Evolutionary conservation across 1,140 invertebrate species (phyloP).

Genomic region (Mya arenaria): DNA sequence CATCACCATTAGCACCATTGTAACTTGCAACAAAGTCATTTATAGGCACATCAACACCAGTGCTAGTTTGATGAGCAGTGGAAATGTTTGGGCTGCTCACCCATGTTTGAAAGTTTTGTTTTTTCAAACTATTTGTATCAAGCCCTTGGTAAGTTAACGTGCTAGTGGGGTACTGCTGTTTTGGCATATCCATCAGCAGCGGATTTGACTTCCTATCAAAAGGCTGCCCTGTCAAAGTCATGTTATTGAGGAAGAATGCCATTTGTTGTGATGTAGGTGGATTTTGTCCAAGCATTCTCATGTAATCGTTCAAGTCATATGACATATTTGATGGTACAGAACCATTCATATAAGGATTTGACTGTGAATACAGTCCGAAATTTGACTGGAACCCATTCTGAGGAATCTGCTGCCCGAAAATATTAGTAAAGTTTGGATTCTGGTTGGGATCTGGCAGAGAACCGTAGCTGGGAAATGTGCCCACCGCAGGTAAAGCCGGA

Average conservation of each 20-base stretch:
- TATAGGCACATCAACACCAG: conserved; percentile 22
- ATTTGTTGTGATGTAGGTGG: conserved; percentile 56
- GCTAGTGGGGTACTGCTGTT: conserved; percentile 32
- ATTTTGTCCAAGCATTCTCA: conserved; percentile 68
- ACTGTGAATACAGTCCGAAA: conserved; percentile 14
- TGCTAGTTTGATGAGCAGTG: not conserved
- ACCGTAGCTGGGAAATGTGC: conserved; percentile 52
- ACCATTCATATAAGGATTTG: conserved; percentile 43
- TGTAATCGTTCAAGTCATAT: conserved; percentile 68
- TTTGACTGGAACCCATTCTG: conserved; percentile 45
- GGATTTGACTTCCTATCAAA: conserved; percentile 50
- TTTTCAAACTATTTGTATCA: conserved; percentile 24
- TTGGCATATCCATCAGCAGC: conserved; percentile 25
- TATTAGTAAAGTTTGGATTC: conserved; percentile 1
- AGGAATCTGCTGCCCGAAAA: conserved; percentile 47
- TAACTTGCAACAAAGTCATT: conserved; percentile 50
- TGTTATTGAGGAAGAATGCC: conserved; percentile 47
- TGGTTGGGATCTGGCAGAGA: conserved; percentile 41
- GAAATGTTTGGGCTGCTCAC: conserved; percentile 42
- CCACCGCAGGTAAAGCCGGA: conserved; percentile 58
- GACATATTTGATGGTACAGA: conserved; percentile 57
- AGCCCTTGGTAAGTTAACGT: conserved; percentile 11
- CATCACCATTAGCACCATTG: conserved; percentile 38
- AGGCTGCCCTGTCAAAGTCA: conserved; percentile 28
- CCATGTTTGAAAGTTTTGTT: conserved; percentile 39